Conservation (phyloP, 1,140 invertebrate species). For the Drosophila obscura region DNA sequence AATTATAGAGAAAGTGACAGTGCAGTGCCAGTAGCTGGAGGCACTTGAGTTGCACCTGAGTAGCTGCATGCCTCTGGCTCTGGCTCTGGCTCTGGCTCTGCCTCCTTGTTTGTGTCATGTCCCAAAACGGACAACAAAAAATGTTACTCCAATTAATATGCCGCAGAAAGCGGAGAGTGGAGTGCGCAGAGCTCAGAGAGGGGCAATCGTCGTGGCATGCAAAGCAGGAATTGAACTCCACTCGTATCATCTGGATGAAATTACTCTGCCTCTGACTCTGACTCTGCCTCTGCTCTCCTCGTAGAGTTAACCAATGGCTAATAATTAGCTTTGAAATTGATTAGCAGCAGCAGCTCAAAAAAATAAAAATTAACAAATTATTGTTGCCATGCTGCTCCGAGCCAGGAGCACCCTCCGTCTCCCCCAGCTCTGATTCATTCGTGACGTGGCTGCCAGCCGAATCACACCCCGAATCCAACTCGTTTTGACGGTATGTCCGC, state of each 20-base stretch:
- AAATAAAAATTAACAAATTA: slow-evolving; percentile 9
- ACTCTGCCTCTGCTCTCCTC: no score
- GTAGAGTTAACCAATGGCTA: slow-evolving; percentile 4
- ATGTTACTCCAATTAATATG: slow-evolving; percentile 51
- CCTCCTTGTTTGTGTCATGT: slow-evolving; percentile 35
- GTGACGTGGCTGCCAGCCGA: slow-evolving; percentile 32
- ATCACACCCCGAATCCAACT: slow-evolving; percentile 14
- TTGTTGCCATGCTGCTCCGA: no score
- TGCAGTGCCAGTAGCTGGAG: slow-evolving; percentile 7
- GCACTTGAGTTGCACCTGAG: background rate
- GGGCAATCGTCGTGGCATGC: slow-evolving; percentile 11
- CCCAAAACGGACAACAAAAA: slow-evolving; percentile 13
- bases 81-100: background rate
- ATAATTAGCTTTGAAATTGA: slow-evolving; percentile 1
- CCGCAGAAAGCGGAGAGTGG: slow-evolving; percentile 10
- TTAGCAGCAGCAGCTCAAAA: background rate
- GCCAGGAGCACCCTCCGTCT: no score
- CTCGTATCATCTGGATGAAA: no score
- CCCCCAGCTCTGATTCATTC: slow-evolving; percentile 25
- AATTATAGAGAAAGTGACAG: slow-evolving; percentile 72
- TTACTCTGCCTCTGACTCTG: no score
- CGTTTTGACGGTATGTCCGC: slow-evolving; percentile 19
- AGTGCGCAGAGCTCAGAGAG: background rate
- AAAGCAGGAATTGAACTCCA: slow-evolving; percentile 34
- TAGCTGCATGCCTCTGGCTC: background rate